These are phyloP conservation scores for Acinonyx jubatus DNA, from an alignment of 2,113 vertebrate genomes.

Conservation along the genomic window DNA sequence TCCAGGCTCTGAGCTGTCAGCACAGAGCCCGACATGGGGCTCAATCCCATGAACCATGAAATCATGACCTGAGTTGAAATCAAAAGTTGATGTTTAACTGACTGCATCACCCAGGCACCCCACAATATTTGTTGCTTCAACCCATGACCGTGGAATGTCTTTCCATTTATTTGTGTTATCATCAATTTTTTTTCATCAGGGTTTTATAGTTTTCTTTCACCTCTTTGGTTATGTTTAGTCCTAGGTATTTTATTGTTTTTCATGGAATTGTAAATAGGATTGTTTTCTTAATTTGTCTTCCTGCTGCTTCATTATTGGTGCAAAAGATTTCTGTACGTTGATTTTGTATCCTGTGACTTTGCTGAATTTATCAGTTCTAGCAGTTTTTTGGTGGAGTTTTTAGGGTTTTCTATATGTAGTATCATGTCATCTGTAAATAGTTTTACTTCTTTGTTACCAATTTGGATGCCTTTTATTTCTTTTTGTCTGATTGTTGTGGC, in stretches of 20 bases:
- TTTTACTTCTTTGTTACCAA: neutral
- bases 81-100: too few relatives aligned
- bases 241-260: neutral
- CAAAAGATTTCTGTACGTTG: neutral
- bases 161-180: neutral
- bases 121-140: neutral
- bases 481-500: neutral
- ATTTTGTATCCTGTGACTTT: neutral
- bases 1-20: too few relatives aligned
- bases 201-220: neutral
- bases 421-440: neutral
- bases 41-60: too few relatives aligned
- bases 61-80: too few relatives aligned
- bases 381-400: neutral
- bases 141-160: neutral
- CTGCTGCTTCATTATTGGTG: neutral
- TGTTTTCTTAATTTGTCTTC: neutral
- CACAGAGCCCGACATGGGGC: too few relatives aligned
- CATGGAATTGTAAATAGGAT: neutral
- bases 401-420: neutral
- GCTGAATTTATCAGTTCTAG: neutral
- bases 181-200: neutral
- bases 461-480: neutral
- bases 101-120: too few relatives aligned
- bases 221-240: neutral